Evolutionary conservation across 2,113 vertebrate species (phyloP).

Genomic region (Lagopus muta): DNA sequence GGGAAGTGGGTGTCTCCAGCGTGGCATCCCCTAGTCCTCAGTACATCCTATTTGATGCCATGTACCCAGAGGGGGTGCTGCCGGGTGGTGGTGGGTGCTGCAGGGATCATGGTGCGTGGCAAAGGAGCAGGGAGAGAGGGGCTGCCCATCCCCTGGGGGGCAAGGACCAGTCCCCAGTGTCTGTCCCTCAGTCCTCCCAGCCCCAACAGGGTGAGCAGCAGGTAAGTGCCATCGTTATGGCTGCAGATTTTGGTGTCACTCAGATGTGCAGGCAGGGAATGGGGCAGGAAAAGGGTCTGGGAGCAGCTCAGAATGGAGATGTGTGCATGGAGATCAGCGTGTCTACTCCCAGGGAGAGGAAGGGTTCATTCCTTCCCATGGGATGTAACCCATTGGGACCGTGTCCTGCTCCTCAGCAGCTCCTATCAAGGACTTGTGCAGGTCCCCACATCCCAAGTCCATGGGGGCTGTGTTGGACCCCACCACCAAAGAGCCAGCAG

Average conservation of each 20-base stretch:
- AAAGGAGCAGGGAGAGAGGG: not conserved
- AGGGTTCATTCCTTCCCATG: not conserved
- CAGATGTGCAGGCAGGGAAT: fast-evolving
- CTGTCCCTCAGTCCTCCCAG: not conserved
- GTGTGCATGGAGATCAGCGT: not conserved
- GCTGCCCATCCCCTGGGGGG: not conserved
- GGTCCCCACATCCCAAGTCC: not conserved
- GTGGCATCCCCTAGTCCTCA: not conserved
- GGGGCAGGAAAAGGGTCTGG: not conserved
- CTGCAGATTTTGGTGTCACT: not conserved
- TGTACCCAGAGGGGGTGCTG: not conserved
- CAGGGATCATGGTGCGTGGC: not conserved
- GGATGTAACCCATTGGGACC: not conserved
- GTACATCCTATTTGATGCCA: not conserved
- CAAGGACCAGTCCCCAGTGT: not conserved
- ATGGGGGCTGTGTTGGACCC: not conserved
- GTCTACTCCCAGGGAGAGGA: fast-evolving
- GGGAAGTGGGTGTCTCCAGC: not conserved
- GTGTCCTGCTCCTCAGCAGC: fast-evolving
- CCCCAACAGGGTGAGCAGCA: not conserved
- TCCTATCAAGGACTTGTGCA: not conserved
- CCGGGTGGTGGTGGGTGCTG: not conserved
- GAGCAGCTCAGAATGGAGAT: not conserved
- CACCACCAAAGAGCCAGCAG: not conserved
- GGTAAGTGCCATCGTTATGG: slow-evolving; percentile 4